Conservation (phyloP, 2,888 invertebrate genomes). For the Mesopsocus fuscifrons region DNA sequence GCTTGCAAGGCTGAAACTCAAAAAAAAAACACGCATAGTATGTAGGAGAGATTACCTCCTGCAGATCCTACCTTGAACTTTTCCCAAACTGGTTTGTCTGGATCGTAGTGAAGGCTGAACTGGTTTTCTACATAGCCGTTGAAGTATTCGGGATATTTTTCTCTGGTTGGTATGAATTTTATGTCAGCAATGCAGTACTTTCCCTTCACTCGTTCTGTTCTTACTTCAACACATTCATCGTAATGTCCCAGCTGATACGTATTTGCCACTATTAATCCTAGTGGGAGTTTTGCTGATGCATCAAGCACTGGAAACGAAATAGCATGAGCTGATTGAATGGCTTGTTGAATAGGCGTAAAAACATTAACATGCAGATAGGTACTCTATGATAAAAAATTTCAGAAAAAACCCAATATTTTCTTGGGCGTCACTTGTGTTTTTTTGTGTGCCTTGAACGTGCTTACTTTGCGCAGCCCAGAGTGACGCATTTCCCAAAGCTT, state of each 20-base stretch:
- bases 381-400: too few species aligned
- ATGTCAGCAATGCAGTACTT: slow-evolving; percentile 17
- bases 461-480: slow-evolving; percentile 8
- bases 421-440: background rate
- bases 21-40: too few species aligned
- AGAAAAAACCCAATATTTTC: too few species aligned
- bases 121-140: background rate
- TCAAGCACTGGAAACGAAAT: slow-evolving; percentile 18
- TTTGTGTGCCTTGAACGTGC: background rate
- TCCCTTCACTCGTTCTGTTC: slow-evolving; percentile 13
- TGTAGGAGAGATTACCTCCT: too few species aligned
- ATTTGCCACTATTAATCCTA: slow-evolving; percentile 15
- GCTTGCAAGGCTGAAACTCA: too few species aligned
- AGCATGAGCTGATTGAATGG: too few species aligned
- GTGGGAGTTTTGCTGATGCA: slow-evolving; percentile 14
- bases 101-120: slow-evolving; percentile 8
- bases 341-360: too few species aligned
- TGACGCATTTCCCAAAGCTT: slow-evolving; percentile 4
- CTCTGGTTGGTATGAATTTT: slow-evolving; percentile 14
- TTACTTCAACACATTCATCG: slow-evolving; percentile 16
- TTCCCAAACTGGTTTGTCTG: slow-evolving; percentile 12
- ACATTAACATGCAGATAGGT: too few species aligned
- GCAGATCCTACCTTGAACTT: slow-evolving; percentile 14
- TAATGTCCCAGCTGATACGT: slow-evolving; percentile 16
- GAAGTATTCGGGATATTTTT: background rate